phyloP scores from a whole-genome alignment of 2,888 invertebrate species.

The Rhodophaea formosa region DNA sequence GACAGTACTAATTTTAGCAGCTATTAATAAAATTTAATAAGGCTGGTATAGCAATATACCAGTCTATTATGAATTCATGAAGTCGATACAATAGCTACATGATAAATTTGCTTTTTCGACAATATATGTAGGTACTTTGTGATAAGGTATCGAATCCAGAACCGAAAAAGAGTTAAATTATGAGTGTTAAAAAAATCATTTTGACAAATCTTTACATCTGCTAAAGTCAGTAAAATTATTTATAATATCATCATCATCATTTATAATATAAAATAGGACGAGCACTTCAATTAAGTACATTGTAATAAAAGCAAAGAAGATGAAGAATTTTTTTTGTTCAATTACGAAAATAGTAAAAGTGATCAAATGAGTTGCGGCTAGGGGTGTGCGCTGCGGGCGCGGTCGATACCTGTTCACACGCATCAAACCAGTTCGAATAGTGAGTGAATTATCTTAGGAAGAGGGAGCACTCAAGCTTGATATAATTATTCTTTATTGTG shows the following conservation, averaged over 20 bases:
- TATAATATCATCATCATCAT: too few species aligned
- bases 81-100: too few species aligned
- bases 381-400: slow-evolving; percentile 56
- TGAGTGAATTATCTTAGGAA: slow-evolving; percentile 22
- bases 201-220: too few species aligned
- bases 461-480: slow-evolving; percentile 23
- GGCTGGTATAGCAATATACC: neutral
- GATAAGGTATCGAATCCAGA: too few species aligned
- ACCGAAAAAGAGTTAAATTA: too few species aligned
- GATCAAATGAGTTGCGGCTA: slow-evolving; percentile 35
- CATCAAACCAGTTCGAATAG: slow-evolving; percentile 17
- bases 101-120: too few species aligned
- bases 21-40: neutral
- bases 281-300: neutral
- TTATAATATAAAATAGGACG: too few species aligned
- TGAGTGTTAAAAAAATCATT: too few species aligned
- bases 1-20: neutral
- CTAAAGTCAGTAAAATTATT: too few species aligned
- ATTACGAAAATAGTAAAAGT: slow-evolving; percentile 6
- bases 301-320: slow-evolving; percentile 1
- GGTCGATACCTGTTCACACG: slow-evolving; percentile 57
- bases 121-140: too few species aligned
- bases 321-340: slow-evolving; percentile 7
- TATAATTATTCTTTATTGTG: too few species aligned
- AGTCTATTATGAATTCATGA: too few species aligned